These are phyloP conservation scores for Seira sanloemensis DNA, from an alignment of 2,888 invertebrate species.

Conservation along the genomic window DNA sequence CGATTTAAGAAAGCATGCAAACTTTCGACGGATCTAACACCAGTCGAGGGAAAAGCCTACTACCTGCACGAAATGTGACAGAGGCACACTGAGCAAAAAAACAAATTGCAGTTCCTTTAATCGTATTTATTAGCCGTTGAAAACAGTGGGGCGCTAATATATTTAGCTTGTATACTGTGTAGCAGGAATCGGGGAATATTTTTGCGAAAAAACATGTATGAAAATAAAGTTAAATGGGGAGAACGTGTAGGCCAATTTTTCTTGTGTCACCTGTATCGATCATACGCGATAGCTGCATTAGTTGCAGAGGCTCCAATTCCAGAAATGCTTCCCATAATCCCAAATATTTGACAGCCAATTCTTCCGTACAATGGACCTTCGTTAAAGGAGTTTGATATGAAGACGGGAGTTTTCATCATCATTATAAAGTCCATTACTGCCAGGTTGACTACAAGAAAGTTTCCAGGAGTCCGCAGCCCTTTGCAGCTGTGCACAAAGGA, in stretches of 20 bases:
- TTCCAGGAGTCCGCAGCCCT: slow-evolving; percentile 84
- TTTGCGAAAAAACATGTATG: neutral
- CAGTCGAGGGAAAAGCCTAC: neutral
- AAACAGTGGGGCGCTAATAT: neutral
- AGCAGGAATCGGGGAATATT: neutral
- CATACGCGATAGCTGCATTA: slow-evolving; percentile 91
- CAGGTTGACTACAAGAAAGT: slow-evolving; percentile 85
- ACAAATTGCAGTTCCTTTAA: slow-evolving; percentile 1
- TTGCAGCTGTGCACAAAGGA: slow-evolving; percentile 80
- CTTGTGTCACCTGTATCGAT: slow-evolving; percentile 80
- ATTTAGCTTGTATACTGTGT: neutral
- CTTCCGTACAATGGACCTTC: slow-evolving; percentile 85
- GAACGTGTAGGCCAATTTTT: neutral
- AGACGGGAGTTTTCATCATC: slow-evolving; percentile 84
- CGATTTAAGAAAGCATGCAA: slow-evolving; percentile 2
- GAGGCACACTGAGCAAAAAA: neutral
- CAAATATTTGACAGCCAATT: slow-evolving; percentile 86
- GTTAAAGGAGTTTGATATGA: slow-evolving; percentile 85
- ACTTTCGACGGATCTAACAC: slow-evolving; percentile 11
- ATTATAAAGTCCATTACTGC: slow-evolving; percentile 86
- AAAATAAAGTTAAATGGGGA: slow-evolving; percentile 2
- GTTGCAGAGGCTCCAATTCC: slow-evolving; percentile 89
- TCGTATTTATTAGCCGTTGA: neutral
- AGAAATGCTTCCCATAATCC: slow-evolving; percentile 84
- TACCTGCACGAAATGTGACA: slow-evolving; percentile 17